A percentile compares a stretch with the other conserved stretches of the same genome.
Evolutionary conservation across 2,888 invertebrate genomes (phyloP).

Genomic region (Amphiduros pacificus): DNA sequence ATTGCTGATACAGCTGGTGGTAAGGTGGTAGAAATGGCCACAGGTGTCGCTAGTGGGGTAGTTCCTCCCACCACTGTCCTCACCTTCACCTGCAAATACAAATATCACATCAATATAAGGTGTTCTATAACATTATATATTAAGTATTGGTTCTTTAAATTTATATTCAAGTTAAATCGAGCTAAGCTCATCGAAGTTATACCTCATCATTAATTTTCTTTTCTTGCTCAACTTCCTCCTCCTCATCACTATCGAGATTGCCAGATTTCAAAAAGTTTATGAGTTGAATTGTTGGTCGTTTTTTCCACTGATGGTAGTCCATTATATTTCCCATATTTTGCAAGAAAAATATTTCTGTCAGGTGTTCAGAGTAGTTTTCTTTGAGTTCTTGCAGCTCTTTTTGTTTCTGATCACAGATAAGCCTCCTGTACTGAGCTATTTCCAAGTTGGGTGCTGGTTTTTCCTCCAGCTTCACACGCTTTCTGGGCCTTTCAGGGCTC

Average conservation of each 20-base stretch:
- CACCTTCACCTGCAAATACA: constrained; percentile 65
- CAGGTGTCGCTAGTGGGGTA: constrained; percentile 61
- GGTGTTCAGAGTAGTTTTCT: constrained; percentile 56
- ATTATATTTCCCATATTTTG: constrained; percentile 85
- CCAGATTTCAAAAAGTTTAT: constrained; percentile 76
- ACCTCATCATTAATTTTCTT: constrained; percentile 31
- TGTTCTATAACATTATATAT: background rate
- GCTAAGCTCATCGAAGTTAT: background rate
- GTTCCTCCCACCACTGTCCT: constrained; percentile 63
- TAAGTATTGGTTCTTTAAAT: background rate
- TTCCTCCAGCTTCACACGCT: constrained; percentile 50
- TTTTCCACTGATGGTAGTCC: constrained; percentile 84
- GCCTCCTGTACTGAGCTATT: constrained; percentile 42
- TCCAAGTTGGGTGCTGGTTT: constrained; percentile 45
- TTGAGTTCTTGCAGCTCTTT: constrained; percentile 50
- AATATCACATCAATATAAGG: background rate
- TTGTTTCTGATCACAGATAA: constrained; percentile 38
- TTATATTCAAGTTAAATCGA: background rate
- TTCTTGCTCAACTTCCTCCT: constrained; percentile 58
- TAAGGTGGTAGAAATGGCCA: constrained; percentile 66
- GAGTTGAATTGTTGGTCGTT: constrained; percentile 74
- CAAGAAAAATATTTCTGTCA: constrained; percentile 82
- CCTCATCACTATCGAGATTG: constrained; percentile 68
- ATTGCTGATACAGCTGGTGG: constrained; percentile 69
- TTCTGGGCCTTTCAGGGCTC: constrained; percentile 30